Percentiles rank a stretch among this genome's conserved stretches.
Conservation (phyloP, 1,140 invertebrate species). For the Pachypeltis micranthus region DNA sequence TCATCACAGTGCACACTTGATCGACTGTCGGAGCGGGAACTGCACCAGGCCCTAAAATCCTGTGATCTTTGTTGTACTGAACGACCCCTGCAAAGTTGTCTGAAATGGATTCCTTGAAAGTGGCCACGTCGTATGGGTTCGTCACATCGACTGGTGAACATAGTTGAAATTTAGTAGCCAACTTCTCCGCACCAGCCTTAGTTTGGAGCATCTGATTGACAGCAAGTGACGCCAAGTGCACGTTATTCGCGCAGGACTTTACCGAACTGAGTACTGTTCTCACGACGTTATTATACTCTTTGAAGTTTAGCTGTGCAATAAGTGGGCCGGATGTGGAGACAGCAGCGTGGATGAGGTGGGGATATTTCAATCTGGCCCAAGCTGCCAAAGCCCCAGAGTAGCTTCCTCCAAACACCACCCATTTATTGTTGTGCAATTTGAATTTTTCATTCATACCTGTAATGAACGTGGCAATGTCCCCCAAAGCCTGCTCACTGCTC, state of each 20-base stretch:
- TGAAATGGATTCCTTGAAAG: slow-evolving; percentile 65
- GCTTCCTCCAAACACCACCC: slow-evolving; percentile 86
- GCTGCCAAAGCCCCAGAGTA: slow-evolving; percentile 84
- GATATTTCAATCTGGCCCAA: slow-evolving; percentile 81
- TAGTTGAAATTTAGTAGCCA: slow-evolving; percentile 39
- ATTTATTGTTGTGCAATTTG: slow-evolving; percentile 56
- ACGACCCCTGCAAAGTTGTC: slow-evolving; percentile 76
- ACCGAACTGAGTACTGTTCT: slow-evolving; percentile 48
- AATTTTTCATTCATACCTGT: slow-evolving; percentile 49
- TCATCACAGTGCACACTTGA: slow-evolving; percentile 48
- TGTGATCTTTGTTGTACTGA: slow-evolving; percentile 91
- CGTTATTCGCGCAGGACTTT: slow-evolving; percentile 49
- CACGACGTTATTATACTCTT: slow-evolving; percentile 57
- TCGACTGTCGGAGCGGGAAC: slow-evolving; percentile 17
- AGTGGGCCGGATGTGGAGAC: slow-evolving; percentile 83
- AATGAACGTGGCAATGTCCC: slow-evolving; percentile 75
- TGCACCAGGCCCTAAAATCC: slow-evolving; percentile 32
- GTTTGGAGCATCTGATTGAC: slow-evolving; percentile 44
- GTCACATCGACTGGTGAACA: slow-evolving; percentile 61
- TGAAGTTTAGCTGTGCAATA: slow-evolving; percentile 70
- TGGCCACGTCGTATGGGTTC: slow-evolving; percentile 57
- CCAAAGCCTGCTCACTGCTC: slow-evolving; percentile 75
- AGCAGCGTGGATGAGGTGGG: slow-evolving; percentile 71
- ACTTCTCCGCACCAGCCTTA: neutral
- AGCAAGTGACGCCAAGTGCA: slow-evolving; percentile 40